Evolutionary conservation across 2,888 invertebrate species (phyloP).

Genomic region (Apotomis turbidana): DNA sequence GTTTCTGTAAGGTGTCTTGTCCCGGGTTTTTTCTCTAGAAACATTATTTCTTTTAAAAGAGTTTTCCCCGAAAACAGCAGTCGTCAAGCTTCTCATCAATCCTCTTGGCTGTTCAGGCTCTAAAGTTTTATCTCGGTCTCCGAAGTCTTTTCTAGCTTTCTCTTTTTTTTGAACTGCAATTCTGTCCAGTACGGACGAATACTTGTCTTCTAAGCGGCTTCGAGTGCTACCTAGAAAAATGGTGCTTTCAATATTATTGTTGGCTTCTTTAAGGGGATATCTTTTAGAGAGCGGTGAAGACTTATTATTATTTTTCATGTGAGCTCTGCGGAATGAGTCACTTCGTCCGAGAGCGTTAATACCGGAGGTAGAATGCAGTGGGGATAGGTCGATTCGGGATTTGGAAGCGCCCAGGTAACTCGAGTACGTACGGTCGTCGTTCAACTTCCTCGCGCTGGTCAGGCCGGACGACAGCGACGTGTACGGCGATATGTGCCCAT

Average conservation of each 20-base stretch:
- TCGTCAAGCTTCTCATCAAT: conserved; percentile 88
- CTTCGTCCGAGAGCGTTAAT: conserved; percentile 71
- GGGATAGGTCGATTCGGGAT: conserved; percentile 72
- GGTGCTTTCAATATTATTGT: conserved; percentile 73
- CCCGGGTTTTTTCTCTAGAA: conserved; percentile 84
- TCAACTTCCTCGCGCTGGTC: conserved; percentile 63
- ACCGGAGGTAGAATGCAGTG: conserved; percentile 69
- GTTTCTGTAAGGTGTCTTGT: conserved; percentile 86
- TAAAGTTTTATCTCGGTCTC: conserved; percentile 87
- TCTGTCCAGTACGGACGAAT: conserved; percentile 89
- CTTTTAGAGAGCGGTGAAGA: conserved; percentile 74
- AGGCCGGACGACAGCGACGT: conserved; percentile 64
- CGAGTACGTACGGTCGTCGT: conserved; percentile 72
- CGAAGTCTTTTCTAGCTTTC: conserved; percentile 76
- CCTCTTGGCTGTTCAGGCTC: conserved; percentile 84
- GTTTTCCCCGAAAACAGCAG: conserved; percentile 88
- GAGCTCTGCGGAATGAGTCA: conserved; percentile 79
- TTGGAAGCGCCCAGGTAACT: conserved; percentile 72
- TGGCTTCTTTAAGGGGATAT: conserved; percentile 77
- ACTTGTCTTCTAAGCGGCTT: conserved; percentile 90
- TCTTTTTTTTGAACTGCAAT: conserved; percentile 85
- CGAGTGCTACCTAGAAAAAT: conserved; percentile 83
- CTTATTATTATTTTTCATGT: conserved; percentile 71
- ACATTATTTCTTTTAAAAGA: conserved; percentile 78
- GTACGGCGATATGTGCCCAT: conserved; percentile 74